Percentiles rank a stretch among this genome's conserved stretches.
These are phyloP conservation scores for Pristionchus arcanus DNA, from an alignment of 2,888 invertebrate genomes.

Conservation along the genomic window DNA sequence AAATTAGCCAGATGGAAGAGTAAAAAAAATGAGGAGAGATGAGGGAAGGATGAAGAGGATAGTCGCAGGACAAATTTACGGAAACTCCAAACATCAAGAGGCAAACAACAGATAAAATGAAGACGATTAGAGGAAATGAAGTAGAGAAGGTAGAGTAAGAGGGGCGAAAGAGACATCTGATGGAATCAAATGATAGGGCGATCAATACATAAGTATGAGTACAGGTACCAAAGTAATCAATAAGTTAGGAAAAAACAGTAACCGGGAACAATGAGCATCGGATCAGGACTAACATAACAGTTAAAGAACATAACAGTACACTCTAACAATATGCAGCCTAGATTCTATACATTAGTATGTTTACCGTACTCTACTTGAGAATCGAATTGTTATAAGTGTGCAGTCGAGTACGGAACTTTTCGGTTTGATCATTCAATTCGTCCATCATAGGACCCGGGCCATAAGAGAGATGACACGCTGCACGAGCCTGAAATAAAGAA, in stretches of 20 bases:
- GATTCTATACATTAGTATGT: neutral
- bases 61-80: neutral
- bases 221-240: neutral
- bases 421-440: neutral
- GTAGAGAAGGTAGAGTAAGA: neutral
- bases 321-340: neutral
- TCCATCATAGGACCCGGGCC: neutral
- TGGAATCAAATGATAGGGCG: neutral
- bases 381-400: neutral
- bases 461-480: slow-evolving; percentile 31
- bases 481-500: slow-evolving; percentile 35
- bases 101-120: neutral
- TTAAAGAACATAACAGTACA: no score
- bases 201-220: neutral
- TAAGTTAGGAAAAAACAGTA: neutral
- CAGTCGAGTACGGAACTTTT: neutral
- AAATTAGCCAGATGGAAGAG: slow-evolving; percentile 16
- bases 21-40: neutral
- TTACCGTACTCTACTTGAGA: neutral
- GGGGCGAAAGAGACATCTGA: slow-evolving; percentile 7
- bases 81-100: slow-evolving; percentile 8
- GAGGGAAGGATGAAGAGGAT: neutral
- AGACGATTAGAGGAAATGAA: slow-evolving; percentile 39
- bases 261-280: neutral
- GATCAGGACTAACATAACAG: neutral